Conservation (phyloP, 2,888 invertebrate species). For the Saturnia japonica region DNA sequence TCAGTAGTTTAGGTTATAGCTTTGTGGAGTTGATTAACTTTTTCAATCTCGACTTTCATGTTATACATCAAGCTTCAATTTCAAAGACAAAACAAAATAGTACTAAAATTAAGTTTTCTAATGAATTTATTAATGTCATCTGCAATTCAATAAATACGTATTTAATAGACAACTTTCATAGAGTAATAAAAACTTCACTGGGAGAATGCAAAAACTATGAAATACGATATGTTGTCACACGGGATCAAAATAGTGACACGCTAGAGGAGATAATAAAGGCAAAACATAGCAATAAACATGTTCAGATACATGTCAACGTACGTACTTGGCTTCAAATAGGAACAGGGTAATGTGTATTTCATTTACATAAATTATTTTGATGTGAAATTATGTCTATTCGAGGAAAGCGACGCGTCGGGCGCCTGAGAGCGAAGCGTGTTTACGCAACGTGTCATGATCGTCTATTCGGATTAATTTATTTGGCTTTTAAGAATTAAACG, state of each 20-base stretch:
- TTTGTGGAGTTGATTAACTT: slow-evolving; percentile 56
- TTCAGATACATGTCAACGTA: slow-evolving; percentile 62
- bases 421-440: slow-evolving; percentile 57
- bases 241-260: slow-evolving; percentile 56
- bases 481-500: slow-evolving; percentile 51
- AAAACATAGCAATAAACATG: slow-evolving; percentile 71
- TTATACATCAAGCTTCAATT: slow-evolving; percentile 26
- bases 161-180: slow-evolving; percentile 49
- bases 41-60: slow-evolving; percentile 50
- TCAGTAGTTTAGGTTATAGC: slow-evolving; percentile 47
- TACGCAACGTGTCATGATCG: slow-evolving; percentile 61
- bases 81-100: slow-evolving; percentile 24
- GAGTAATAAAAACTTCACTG: slow-evolving; percentile 50
- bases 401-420: slow-evolving; percentile 42
- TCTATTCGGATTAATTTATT: slow-evolving; percentile 65
- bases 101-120: slow-evolving; percentile 18
- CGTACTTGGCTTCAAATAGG: slow-evolving; percentile 59
- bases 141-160: slow-evolving; percentile 35
- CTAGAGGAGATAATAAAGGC: slow-evolving; percentile 68
- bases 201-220: slow-evolving; percentile 56
- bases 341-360: slow-evolving; percentile 75
- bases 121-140: slow-evolving; percentile 41
- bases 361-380: slow-evolving; percentile 77
- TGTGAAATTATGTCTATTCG: slow-evolving; percentile 57
- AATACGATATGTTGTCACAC: slow-evolving; percentile 46